phyloP scores from a whole-genome alignment of 1,140 invertebrate species.

The Telenomus remus region DNA sequence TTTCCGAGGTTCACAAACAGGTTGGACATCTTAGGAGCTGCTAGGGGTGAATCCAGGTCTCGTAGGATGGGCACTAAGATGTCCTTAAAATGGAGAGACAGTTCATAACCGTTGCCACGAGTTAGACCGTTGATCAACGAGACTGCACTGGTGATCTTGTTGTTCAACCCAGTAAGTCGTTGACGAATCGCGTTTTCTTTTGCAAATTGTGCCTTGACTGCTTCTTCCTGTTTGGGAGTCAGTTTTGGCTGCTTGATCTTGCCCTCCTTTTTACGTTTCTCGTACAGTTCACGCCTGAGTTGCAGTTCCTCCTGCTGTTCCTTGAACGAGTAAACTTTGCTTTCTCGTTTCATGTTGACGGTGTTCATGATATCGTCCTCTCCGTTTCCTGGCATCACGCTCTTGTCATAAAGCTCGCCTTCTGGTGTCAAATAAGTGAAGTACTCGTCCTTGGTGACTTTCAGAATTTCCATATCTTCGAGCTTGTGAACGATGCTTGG shows the following conservation, averaged over 20 bases:
- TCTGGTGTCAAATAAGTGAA: constrained; percentile 92
- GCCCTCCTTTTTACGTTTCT: constrained; percentile 88
- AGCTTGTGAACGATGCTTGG: constrained; percentile 78
- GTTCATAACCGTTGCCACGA: constrained; percentile 78
- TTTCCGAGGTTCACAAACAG: constrained; percentile 78
- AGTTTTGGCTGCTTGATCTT: constrained; percentile 85
- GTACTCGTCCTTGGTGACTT: constrained; percentile 90
- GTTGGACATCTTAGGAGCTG: constrained; percentile 79
- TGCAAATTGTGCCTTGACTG: constrained; percentile 88
- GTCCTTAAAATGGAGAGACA: constrained; percentile 80
- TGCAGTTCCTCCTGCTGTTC: constrained; percentile 97
- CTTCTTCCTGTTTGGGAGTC: constrained; percentile 95
- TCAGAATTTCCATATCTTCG: constrained; percentile 81
- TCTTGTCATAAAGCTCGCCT: constrained; percentile 93
- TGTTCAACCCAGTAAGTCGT: constrained; percentile 80
- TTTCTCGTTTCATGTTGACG: constrained; percentile 96
- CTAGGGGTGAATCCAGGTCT: constrained; percentile 82
- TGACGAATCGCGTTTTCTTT: constrained; percentile 89
- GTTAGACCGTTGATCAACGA: constrained; percentile 80
- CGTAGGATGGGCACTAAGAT: constrained; percentile 79
- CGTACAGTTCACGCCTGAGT: constrained; percentile 92
- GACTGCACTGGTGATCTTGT: constrained; percentile 78
- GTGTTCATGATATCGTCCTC: constrained; percentile 79
- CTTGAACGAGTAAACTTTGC: constrained; percentile 97
- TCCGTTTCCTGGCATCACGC: constrained; percentile 84